Evolutionary conservation across 1,140 invertebrate species (phyloP).

Genomic region (Zaprionus tsacasi): DNA sequence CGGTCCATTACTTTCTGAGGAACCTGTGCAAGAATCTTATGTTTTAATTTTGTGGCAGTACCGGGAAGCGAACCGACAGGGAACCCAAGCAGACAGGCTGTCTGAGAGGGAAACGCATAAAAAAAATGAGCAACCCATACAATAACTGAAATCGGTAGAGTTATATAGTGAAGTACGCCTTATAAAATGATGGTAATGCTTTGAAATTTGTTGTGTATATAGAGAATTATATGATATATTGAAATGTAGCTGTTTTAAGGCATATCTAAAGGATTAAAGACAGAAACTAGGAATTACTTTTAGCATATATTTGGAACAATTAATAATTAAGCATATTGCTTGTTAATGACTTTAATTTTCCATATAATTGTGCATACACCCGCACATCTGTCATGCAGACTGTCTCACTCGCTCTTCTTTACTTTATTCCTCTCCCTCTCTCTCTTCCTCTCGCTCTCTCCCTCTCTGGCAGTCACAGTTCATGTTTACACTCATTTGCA

Average conservation of each 20-base stretch:
- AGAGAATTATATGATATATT: background rate
- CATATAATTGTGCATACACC: constrained; percentile 28
- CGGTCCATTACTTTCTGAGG: constrained; percentile 40
- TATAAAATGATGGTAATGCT: background rate
- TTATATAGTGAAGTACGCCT: background rate
- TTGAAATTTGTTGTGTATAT: background rate
- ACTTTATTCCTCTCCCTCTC: background rate
- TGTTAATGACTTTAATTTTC: constrained; percentile 29
- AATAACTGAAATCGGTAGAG: background rate
- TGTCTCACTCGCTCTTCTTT: constrained; percentile 1
- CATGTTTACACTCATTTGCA: constrained; percentile 33
- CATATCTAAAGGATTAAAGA: no score
- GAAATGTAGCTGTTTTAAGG: background rate
- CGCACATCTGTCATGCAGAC: constrained; percentile 27
- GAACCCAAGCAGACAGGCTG: constrained; percentile 41
- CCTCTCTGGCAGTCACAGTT: constrained; percentile 29
- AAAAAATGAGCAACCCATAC: background rate
- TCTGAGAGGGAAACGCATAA: constrained; percentile 36
- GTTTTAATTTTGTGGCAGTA: constrained; percentile 58
- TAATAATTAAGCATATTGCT: background rate
- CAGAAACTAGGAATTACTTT: no score
- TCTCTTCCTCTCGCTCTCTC: background rate
- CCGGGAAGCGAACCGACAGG: constrained; percentile 38
- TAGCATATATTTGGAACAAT: no score
- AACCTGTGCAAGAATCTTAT: constrained; percentile 37